Evolutionary conservation across 2,797 vertebrate genomes (phyloP), one percentile per base, ranked within the genome.

Genomic region (Lycodopsis pacificus): DNA sequence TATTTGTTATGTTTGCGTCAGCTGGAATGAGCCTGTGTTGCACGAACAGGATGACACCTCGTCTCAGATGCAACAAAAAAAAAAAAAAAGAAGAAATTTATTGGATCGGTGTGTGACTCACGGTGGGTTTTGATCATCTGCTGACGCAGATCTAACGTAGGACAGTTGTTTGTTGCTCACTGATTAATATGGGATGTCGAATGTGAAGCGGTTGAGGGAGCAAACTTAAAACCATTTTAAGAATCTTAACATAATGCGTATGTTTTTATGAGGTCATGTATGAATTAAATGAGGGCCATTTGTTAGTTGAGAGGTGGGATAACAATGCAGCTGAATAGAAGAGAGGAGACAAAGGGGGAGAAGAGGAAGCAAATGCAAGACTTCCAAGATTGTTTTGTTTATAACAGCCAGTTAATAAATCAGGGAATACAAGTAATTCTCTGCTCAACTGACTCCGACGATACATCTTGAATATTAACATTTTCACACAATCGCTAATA

Each of bases 1-100:
- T 76, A 83, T 86, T 86, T 89, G 80, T 79, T 80, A 61, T 86
- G 75, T 91, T 88, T 88, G 84, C 83, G 88, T 89, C 82, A 87
- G 83, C 81, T 83, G 68, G 63, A 80, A 83, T 86, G 77, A 88
- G 81, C 58, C 46, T 49, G 63, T 76, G 81, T 80, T 71, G 73
- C 76, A 71, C 2, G n/a, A 59, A 62, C 49, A 65, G 56, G 48
- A 71, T 86, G 81, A 84, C 81, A 86, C 65, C 74, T 88, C 73
- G 70, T 66, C 64, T 76, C 72, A 48, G 56, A 88, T 34, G 53
- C 11, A 11, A 25, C 14, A 36, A 54, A 64, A 58, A 64, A 51
- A 1, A 1, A 34, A 64, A 58, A 64, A 54, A 1, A 34, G 67
- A 25, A 61, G 6, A 53, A 68, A 72, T 68, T 32, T 80, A 81